These are phyloP conservation scores for Sarotherodon lohbergeri DNA, from an alignment of 2,113 vertebrate genomes.

Conservation along the genomic window DNA sequence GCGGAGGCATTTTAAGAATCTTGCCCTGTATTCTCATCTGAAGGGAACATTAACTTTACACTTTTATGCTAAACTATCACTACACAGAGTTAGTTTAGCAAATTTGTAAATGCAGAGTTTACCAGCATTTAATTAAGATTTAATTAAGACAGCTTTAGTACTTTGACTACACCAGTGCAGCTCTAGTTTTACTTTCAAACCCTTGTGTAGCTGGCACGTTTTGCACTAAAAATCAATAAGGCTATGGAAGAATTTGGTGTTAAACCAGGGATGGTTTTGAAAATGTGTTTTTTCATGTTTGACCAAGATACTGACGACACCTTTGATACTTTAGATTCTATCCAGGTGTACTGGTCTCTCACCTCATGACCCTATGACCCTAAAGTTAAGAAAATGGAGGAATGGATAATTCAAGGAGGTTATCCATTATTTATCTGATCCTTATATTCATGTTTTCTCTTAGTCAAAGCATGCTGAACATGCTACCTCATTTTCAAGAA, in stretches of 20 bases:
- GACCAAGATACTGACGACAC: background rate
- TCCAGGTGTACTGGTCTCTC: background rate
- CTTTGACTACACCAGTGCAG: background rate
- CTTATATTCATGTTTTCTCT: background rate
- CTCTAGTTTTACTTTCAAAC: background rate
- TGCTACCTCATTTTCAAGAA: background rate
- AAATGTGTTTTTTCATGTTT: background rate
- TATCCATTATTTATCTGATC: background rate
- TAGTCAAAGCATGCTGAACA: background rate
- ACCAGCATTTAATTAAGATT: background rate
- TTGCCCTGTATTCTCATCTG: slow-evolving; percentile 5
- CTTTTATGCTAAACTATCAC: background rate
- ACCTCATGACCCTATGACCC: fast-evolving
- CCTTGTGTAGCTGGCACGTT: background rate
- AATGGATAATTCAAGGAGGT: background rate
- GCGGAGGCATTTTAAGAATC: background rate
- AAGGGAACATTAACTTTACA: slow-evolving; percentile 1
- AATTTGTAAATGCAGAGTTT: fast-evolving
- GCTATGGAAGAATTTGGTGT: background rate
- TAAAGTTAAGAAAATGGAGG: background rate
- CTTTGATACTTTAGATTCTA: background rate
- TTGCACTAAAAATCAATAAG: background rate
- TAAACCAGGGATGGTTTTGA: background rate
- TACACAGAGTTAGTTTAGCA: background rate
- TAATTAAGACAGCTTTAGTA: background rate